Conservation (phyloP, 1,140 invertebrate species). For the Cephus cinctus region DNA sequence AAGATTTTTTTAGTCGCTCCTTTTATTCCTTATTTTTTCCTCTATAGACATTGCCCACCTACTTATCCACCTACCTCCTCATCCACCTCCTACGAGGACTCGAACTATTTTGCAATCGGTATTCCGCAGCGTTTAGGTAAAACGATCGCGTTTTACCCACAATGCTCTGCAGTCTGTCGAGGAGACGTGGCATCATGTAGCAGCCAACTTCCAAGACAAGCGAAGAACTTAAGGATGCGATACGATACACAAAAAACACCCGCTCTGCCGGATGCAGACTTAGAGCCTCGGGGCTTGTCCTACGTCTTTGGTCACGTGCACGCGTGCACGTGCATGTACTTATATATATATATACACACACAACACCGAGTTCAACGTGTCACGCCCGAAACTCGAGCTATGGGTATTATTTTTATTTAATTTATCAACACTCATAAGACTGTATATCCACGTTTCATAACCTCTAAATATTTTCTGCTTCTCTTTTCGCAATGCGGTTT, state of each 20-base stretch:
- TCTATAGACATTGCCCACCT: no score
- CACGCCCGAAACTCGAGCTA: slow-evolving; percentile 14
- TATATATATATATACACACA: no score
- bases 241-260: slow-evolving; percentile 29
- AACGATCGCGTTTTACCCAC: no score
- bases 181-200: no score
- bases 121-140: no score
- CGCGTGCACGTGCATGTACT: background rate
- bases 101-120: no score
- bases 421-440: background rate
- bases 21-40: background rate
- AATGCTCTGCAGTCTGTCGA: no score
- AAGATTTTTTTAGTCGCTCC: background rate
- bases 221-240: slow-evolving; percentile 31
- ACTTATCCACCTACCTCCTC: no score
- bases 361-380: no score
- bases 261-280: slow-evolving; percentile 39
- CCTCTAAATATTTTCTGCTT: background rate
- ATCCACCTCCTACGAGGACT: no score
- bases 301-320: background rate
- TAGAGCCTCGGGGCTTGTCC: slow-evolving; percentile 13
- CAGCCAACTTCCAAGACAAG: slow-evolving; percentile 22
- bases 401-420: slow-evolving; percentile 5
- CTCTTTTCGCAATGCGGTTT: background rate
- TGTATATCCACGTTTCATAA: background rate